phyloP scores from a whole-genome alignment of 2,888 invertebrate genomes.

The Crematogaster levior region DNA sequence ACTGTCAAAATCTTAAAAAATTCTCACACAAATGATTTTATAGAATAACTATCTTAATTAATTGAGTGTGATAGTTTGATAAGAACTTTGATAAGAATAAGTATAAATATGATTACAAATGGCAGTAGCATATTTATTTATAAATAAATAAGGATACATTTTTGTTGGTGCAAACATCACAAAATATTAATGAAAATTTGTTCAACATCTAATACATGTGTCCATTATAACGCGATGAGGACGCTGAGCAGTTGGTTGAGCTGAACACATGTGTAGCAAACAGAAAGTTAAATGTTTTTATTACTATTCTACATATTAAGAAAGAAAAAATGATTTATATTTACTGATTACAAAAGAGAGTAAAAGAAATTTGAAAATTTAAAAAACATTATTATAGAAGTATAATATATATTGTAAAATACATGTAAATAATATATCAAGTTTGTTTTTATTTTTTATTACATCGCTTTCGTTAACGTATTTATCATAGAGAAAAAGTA shows the following conservation, averaged over 20 bases:
- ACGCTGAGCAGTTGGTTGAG: conserved; percentile 56
- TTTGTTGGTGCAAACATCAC: conserved; percentile 62
- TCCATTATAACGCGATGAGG: conserved; percentile 61
- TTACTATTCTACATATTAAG: background rate
- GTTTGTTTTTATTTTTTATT: background rate
- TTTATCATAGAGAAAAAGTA: background rate
- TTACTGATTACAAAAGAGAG: background rate
- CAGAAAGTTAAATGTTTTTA: conserved; percentile 23
- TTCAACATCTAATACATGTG: conserved; percentile 66
- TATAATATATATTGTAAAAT: background rate
- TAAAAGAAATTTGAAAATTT: background rate
- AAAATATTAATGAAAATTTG: conserved; percentile 74
- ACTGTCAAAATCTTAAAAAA: too few species aligned
- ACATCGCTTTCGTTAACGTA: background rate
- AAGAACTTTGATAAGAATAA: conserved; percentile 10
- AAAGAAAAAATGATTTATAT: background rate
- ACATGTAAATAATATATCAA: background rate
- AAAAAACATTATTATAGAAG: too few species aligned
- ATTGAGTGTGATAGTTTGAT: background rate
- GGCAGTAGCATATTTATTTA: conserved; percentile 56
- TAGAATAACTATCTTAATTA: too few species aligned
- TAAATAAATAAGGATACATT: conserved; percentile 56
- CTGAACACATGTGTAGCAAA: conserved; percentile 31
- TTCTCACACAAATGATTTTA: too few species aligned
- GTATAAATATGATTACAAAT: background rate